phyloP scores from a whole-genome alignment of 2,888 invertebrate species.

The Lasioglossum lativentre region DNA sequence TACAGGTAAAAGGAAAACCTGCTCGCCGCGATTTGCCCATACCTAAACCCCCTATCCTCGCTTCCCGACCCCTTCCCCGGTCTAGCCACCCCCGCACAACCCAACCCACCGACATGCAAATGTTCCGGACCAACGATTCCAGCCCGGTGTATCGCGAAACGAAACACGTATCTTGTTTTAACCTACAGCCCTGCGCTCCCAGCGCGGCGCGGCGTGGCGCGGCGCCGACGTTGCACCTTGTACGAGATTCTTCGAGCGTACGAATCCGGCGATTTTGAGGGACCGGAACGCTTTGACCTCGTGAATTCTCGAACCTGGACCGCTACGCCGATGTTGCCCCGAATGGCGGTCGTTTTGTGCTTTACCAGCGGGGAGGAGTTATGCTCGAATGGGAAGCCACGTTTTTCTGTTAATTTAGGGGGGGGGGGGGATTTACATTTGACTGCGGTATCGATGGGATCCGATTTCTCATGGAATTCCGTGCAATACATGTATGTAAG shows the following conservation, averaged over 20 bases:
- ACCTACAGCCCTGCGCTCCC: constrained; percentile 20
- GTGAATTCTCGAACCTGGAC: not conserved
- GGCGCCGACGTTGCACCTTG: constrained; percentile 40
- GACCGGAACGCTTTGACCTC: not conserved
- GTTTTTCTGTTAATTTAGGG: not conserved
- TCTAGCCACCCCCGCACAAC: not conserved
- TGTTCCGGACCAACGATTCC: constrained; percentile 50
- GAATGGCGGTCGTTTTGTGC: not conserved
- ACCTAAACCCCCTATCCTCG: not conserved
- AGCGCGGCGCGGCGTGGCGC: constrained; percentile 27
- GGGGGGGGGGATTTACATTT: not conserved
- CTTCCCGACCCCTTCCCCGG: not conserved
- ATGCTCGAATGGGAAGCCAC: not conserved
- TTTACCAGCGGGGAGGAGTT: not conserved
- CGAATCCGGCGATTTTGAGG: constrained; percentile 8
- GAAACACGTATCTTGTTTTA: constrained; percentile 71
- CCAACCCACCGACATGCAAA: constrained; percentile 25
- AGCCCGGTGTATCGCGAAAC: constrained; percentile 56
- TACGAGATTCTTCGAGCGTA: constrained; percentile 11
- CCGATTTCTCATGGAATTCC: not conserved
- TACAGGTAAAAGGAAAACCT: constrained; percentile 36
- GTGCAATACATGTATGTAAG: not conserved
- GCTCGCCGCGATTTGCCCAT: constrained; percentile 38
- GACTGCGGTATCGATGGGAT: not conserved
- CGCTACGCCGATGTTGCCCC: not conserved